Evolutionary conservation across 2,888 invertebrate genomes (phyloP).

Genomic region (Apamea monoglypha): DNA sequence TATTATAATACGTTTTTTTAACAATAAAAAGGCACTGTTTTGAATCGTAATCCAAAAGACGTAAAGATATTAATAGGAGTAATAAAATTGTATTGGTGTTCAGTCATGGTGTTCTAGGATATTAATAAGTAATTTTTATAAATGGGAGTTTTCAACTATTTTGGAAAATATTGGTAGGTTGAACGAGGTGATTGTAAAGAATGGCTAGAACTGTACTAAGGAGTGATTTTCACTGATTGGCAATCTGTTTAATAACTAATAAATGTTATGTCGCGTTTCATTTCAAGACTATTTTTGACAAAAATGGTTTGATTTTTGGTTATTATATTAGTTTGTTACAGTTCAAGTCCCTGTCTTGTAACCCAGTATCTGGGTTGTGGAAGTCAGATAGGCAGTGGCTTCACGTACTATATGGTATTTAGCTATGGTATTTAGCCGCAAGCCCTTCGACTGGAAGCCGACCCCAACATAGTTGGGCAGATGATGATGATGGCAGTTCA

Average conservation of each 20-base stretch:
- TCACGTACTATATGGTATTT: too few relatives aligned
- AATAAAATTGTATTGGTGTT: constrained; percentile 64
- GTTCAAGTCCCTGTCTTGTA: not conserved
- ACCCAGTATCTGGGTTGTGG: not conserved
- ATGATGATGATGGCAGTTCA: not conserved
- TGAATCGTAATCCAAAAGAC: constrained; percentile 77
- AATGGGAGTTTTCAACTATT: constrained; percentile 33
- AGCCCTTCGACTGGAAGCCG: not conserved
- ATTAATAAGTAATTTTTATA: constrained; percentile 19
- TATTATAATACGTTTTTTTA: constrained; percentile 72
- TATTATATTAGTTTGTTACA: not conserved
- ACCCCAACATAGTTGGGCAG: not conserved
- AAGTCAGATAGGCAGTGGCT: not conserved
- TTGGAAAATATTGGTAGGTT: constrained; percentile 36
- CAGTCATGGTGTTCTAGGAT: constrained; percentile 56
- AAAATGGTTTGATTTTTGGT: not conserved
- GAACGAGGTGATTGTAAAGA: constrained; percentile 41
- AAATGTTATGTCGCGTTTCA: not conserved
- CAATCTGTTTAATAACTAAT: not conserved
- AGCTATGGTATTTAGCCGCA: not conserved
- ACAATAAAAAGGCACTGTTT: constrained; percentile 85
- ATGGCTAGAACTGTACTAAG: not conserved
- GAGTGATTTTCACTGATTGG: not conserved
- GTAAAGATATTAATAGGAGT: constrained; percentile 64
- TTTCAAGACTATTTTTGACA: not conserved